phyloP scores from a whole-genome alignment of 1,140 invertebrate species.

The Sycophila sp. region DNA sequence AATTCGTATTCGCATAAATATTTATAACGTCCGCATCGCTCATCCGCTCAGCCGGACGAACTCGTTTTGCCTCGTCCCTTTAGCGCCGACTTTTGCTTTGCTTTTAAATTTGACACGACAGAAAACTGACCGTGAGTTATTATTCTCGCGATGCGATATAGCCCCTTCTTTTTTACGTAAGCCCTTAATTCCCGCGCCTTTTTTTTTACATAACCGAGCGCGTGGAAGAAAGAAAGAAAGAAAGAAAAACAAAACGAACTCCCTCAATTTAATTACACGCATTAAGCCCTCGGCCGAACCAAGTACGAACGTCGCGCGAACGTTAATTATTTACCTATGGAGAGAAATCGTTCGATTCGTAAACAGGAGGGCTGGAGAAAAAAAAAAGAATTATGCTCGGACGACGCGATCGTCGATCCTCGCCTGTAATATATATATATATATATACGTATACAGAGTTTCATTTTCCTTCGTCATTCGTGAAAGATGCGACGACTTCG shows the following conservation, averaged over 20 bases:
- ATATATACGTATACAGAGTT: not conserved
- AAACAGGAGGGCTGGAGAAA: no score
- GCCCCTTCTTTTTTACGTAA: constrained; percentile 26
- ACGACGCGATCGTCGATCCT: no score
- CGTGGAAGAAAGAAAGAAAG: not conserved
- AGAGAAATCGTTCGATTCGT: no score
- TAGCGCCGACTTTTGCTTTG: not conserved
- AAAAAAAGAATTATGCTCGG: not conserved
- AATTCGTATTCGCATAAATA: constrained; percentile 11
- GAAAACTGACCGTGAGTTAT: constrained; percentile 24
- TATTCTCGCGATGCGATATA: constrained; percentile 5
- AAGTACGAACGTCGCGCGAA: not conserved
- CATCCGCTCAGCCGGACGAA: not conserved
- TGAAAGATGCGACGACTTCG: no score
- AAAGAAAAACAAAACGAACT: not conserved
- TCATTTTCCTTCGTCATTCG: not conserved
- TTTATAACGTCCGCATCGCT: not conserved
- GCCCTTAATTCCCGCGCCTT: constrained; percentile 15
- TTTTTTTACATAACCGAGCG: constrained; percentile 28
- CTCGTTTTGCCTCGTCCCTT: not conserved
- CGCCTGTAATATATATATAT: no score
- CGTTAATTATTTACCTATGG: no score
- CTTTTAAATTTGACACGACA: constrained; percentile 18
- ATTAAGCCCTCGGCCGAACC: not conserved
- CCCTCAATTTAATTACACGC: constrained; percentile 23